Percentiles rank a stretch among this genome's conserved stretches.
phyloP scores from a whole-genome alignment of 2,888 invertebrate species.

The Melinaea menophilus region DNA sequence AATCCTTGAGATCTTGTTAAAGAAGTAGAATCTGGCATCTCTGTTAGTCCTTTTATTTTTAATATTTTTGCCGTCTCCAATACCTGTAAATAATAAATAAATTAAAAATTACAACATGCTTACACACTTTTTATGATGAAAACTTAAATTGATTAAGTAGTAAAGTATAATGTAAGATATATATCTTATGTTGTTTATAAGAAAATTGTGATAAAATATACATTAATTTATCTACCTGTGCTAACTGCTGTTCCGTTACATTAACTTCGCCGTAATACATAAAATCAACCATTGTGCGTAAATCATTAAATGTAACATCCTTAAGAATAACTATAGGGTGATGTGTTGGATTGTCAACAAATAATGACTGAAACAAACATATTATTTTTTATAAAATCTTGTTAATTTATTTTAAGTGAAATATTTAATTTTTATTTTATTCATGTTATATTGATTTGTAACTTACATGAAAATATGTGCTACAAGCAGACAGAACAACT shows the following conservation, averaged over 20 bases:
- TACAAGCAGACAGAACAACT: constrained; percentile 93
- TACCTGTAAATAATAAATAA: constrained; percentile 57
- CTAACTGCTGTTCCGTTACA: constrained; percentile 92
- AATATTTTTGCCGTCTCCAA: constrained; percentile 90
- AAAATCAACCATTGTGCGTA: constrained; percentile 93
- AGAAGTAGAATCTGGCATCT: constrained; percentile 88
- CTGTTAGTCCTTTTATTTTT: constrained; percentile 92
- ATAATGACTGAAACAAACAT: constrained; percentile 80
- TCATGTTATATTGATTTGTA: not conserved
- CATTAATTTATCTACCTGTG: constrained; percentile 71
- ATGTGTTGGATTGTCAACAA: constrained; percentile 90
- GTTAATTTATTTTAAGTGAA: not conserved
- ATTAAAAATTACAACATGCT: not conserved
- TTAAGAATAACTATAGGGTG: constrained; percentile 94
- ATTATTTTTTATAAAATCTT: not conserved
- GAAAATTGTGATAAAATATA: too few relatives aligned
- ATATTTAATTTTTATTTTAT: not conserved
- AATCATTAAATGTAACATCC: constrained; percentile 90
- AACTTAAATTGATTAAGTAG: too few relatives aligned
- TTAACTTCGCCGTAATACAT: constrained; percentile 96
- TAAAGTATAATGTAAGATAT: not conserved
- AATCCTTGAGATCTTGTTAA: constrained; percentile 84
- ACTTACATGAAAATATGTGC: constrained; percentile 92
- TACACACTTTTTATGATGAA: too few relatives aligned
- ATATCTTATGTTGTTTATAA: too few relatives aligned